Base-by-base conservation (phyloP, 2,888 invertebrate genomes). In the Brenthis hecate region DNA sequence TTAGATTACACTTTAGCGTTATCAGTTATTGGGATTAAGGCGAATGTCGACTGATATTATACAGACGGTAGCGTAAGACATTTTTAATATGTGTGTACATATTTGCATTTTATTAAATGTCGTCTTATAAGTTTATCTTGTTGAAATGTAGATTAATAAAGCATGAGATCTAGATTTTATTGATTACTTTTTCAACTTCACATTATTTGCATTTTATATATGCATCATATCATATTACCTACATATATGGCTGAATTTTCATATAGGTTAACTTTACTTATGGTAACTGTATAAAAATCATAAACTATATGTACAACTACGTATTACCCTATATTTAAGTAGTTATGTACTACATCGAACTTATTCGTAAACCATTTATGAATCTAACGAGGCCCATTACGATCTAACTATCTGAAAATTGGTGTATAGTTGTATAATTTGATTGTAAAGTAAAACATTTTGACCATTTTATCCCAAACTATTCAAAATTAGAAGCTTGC, bases 1-100 rank as follows among this genome's bases (percentile, higher is more conserved):
- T 75, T 74, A 78, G 74, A 81, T 81, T 81, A 77, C 74, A 76
- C 75, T 75, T 74, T 74, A 76, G 77, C 74, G 61, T 70, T 71
- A 74, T 70, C 64, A 54, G 66, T 61, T 62, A 68, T 58, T 62
- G 66, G 69, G 55, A 68, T 70, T 65, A 51, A 58, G 47, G 28
- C 50, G 48, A 51, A 66, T 43, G 71, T 62, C 64, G 23, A 23
- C n/a, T 50, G 53, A 3, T 5, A 43, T 62, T 43, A 43, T 16
- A 36, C 51, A 19, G 43, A 19, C 43, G 53, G 62, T 53, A 62
- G 62, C 51, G 32, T 54, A 13, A n/a, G n/a, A 50, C 19, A 43
- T 62, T 56, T 53, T 43, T 53, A 8, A 16, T 16, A 16, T 5
- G 16, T 36, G 2, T 8, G 6, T 13, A 28, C 28, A 3, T 62